phyloP scores from a whole-genome alignment of 2,113 vertebrate species.

The Plectropomus leopardus region DNA sequence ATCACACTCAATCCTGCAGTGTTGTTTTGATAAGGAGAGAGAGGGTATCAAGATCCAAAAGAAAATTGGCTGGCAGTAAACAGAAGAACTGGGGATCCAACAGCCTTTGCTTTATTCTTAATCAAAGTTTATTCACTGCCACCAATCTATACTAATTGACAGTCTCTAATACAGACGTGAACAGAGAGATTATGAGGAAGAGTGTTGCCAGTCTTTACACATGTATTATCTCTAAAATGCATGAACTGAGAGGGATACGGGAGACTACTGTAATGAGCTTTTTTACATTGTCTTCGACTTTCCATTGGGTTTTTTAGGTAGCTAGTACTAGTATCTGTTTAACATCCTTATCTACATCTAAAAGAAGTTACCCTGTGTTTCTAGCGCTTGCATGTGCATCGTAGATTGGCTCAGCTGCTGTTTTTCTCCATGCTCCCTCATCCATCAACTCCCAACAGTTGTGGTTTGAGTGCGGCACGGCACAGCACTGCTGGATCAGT shows the following conservation, averaged over 20 bases:
- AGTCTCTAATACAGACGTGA: conserved; percentile 48
- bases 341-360: no score
- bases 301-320: background rate
- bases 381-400: no score
- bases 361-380: no score
- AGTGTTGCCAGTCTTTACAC: conserved; percentile 29
- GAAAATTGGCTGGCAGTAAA: conserved; percentile 53
- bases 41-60: conserved; percentile 36
- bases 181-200: conserved; percentile 42
- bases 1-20: conserved; percentile 26
- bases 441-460: no score
- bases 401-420: no score
- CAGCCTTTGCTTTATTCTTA: conserved; percentile 49
- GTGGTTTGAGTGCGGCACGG: no score
- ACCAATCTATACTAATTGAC: conserved; percentile 55
- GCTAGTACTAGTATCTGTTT: no score
- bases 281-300: background rate
- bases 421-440: no score
- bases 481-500: no score
- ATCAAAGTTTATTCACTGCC: conserved; percentile 56
- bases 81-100: conserved; percentile 40
- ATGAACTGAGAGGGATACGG: background rate
- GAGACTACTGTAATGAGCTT: background rate
- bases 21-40: conserved; percentile 53
- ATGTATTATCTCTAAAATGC: conserved; percentile 12